Evolutionary conservation across 2,113 vertebrate genomes (phyloP), one percentile per base, ranked within the genome.

Genomic region (Sula dactylatra): DNA sequence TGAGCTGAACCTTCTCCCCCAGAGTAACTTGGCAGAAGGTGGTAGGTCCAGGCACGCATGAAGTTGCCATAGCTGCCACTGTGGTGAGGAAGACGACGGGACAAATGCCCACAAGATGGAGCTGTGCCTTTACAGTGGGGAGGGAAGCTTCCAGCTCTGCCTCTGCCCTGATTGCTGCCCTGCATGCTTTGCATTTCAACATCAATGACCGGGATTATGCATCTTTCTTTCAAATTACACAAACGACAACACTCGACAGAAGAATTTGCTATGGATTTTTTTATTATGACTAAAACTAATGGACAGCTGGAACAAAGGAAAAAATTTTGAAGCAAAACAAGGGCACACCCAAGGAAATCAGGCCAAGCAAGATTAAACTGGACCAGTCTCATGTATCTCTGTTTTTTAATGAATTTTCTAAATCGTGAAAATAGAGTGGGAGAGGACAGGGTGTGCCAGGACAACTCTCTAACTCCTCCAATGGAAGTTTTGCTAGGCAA

Each of bases 71-170:
- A 56, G 66, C 52, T 24, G 67, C 49, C 55, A 0, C 18, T 0
- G 40, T 10, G 67, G 59, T 11, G 71, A 77, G 82, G 91, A 56
- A 73, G 86, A 76, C 4, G 90, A 29, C 3, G 78, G 94, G 64
- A n/a, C 21, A 38, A 66, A 76, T 81, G 93, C 87, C 97, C 97
- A 96, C 95, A 66, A 96, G 97, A 94, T 97, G 96, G 96, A 94
- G 97, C 97, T 97, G 67, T 94, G 96, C 47, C 95, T 91, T 95
- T 93, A 13, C 55, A n/a, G 47, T 88, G 94, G 47, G 79, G 64
- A 92, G 72, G 52, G 44, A 73, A 80, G 56, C 79, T 85, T 50
- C 72, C 40, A 5, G 88, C 38, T 18, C 86, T 49, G 64, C 40
- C 59, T 44, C 82, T 59, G 31, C 61, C 78, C 27, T 4, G 8